Evolutionary conservation across 2,888 invertebrate genomes (phyloP), one percentile per base, ranked within the genome.

Genomic region (Lamellibrachia satsuma): DNA sequence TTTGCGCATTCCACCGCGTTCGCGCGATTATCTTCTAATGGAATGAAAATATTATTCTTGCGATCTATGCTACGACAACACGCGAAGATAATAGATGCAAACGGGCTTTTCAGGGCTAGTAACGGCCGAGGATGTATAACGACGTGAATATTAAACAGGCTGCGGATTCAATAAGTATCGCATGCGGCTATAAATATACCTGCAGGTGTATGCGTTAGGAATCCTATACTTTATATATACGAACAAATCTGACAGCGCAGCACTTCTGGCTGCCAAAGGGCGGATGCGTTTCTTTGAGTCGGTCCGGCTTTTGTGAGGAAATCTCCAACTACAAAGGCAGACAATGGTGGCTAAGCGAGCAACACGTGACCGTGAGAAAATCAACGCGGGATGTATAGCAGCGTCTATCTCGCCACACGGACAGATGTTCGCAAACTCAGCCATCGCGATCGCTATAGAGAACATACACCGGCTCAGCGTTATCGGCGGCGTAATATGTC

Each of bases 361-460:
- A n/a, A 75, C 75, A 75, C 75, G n/a, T 22, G 75, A 75, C 75
- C 75, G 75, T 75, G 75, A 75, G 75, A 75, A 75, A 75, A 75
- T 22, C 22, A 75, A 15, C 75, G 60, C 60, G 60, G 60, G 60
- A 8, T 22, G 15, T 60, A n/a, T 75, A 75, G 15, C 75, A 2
- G 75, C 22, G 3, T 15, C 6, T n/a, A 22, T 75, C 22, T 15
- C 11, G 75, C 6, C n/a, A 75, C 75, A n/a, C 75, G 75, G 22
- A 22, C 75, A 75, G 75, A 75, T 75, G 75, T 75, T 75, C 22
- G 75, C 75, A 75, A 75, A 75, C 75, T 75, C 6, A 22, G 75
- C 22, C 15, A 15, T 22, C 75, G 75, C 75, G 75, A 75, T 75
- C 75, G 75, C 75, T 22, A 22, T 6, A n/a, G 75, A 75, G 15